These are phyloP conservation scores for Ameiurus melas DNA, from an alignment of 2,113 vertebrate genomes.

Conservation along the genomic window DNA sequence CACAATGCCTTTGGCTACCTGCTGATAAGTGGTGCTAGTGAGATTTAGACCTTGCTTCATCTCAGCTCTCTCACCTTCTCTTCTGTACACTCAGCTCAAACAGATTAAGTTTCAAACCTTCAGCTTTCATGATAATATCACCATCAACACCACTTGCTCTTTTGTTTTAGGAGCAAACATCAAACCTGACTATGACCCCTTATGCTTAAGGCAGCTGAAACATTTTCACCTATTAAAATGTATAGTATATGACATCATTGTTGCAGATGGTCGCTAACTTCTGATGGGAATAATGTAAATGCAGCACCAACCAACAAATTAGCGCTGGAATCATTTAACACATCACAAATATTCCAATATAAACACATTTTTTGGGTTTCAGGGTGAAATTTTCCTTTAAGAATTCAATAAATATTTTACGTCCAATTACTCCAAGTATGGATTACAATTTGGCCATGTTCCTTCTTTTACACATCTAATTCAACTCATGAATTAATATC, in stretches of 20 bases:
- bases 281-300: neutral
- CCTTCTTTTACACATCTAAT: neutral
- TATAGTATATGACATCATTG: neutral
- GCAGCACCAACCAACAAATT: neutral
- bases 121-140: neutral
- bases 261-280: neutral
- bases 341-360: neutral
- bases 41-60: neutral
- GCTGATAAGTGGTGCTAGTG: neutral
- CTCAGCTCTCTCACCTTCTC: neutral
- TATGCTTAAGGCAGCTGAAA: neutral
- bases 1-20: neutral
- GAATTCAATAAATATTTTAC: neutral
- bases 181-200: neutral
- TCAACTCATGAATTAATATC: neutral
- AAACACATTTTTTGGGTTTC: neutral
- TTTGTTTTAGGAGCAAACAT: neutral
- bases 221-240: neutral
- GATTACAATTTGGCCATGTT: no score
- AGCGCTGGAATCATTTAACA: neutral
- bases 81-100: neutral
- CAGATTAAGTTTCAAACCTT: neutral
- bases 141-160: neutral
- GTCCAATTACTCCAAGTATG: no score
- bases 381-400: neutral